These are phyloP conservation scores for Microplitis manilae DNA, from an alignment of 2,888 invertebrate genomes.

Conservation along the genomic window DNA sequence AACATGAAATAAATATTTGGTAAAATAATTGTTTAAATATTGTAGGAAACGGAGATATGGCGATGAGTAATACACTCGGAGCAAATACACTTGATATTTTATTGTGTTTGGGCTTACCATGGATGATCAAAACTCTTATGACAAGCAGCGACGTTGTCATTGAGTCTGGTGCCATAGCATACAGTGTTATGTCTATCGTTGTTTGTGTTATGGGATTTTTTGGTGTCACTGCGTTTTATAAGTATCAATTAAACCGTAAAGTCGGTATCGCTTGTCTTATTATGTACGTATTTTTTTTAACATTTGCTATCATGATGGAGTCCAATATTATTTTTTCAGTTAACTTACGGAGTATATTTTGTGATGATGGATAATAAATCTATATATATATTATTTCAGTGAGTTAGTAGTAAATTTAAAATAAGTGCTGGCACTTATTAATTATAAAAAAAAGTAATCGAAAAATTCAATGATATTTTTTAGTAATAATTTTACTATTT, in stretches of 20 bases:
- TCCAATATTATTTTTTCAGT: constrained; percentile 78
- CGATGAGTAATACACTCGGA: constrained; percentile 89
- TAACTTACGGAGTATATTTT: constrained; percentile 57
- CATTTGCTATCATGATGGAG: constrained; percentile 85
- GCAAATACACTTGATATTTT: constrained; percentile 90
- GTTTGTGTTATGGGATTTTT: constrained; percentile 82
- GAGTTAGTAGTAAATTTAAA: too few species aligned
- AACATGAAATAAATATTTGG: background rate
- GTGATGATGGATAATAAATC: constrained; percentile 44
- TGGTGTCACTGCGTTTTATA: constrained; percentile 78
- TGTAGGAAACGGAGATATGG: constrained; percentile 87
- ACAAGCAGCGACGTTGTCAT: constrained; percentile 77
- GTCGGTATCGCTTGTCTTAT: constrained; percentile 79
- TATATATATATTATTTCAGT: background rate
- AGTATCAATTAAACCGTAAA: constrained; percentile 80
- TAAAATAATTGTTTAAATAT: background rate
- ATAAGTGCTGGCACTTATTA: too few species aligned
- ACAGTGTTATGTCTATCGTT: constrained; percentile 85
- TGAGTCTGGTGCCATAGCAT: constrained; percentile 85
- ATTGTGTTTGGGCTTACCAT: constrained; percentile 87
- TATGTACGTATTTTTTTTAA: constrained; percentile 81
- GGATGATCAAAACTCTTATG: constrained; percentile 83
- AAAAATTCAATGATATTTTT: too few species aligned
- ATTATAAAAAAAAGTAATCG: too few species aligned
- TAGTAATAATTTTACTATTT: too few species aligned